Percentiles rank a stretch among this genome's conserved stretches.
These are phyloP conservation scores for Harpagifer antarcticus DNA, from an alignment of 2,797 vertebrate species.

Conservation along the genomic window DNA sequence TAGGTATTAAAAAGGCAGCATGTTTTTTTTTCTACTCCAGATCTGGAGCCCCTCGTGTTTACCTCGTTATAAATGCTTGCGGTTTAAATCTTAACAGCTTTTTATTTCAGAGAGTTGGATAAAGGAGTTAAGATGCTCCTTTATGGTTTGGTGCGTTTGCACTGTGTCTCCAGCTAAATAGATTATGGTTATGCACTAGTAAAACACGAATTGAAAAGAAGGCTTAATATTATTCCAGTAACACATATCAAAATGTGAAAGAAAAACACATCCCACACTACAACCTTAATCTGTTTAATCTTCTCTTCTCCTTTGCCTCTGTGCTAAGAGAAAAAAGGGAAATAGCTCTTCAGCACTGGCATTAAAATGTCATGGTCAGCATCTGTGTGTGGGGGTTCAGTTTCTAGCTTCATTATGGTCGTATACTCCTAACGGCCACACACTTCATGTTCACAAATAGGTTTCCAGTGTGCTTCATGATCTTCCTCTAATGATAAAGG, in stretches of 20 bases:
- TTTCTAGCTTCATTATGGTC: conserved; percentile 24
- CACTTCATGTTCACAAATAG: conserved; percentile 10
- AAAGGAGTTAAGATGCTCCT: conserved; percentile 42
- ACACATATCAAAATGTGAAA: conserved; percentile 37
- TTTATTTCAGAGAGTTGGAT: conserved; percentile 56
- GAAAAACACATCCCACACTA: conserved; percentile 18
- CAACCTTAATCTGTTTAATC: conserved; percentile 38
- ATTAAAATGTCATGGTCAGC: conserved; percentile 63
- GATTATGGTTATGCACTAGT: conserved; percentile 30
- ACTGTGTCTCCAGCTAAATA: conserved; percentile 12
- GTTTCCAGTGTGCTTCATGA: conserved; percentile 1
- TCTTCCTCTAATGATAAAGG: conserved; percentile 9
- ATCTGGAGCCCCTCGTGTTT: conserved; percentile 56
- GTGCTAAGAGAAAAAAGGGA: conserved; percentile 23
- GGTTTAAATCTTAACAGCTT: conserved; percentile 49
- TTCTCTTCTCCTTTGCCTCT: conserved; percentile 21
- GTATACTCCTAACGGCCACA: conserved; percentile 25
- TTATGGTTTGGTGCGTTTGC: conserved; percentile 34
- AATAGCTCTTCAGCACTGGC: conserved; percentile 34
- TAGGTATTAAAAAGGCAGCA: conserved; percentile 48
- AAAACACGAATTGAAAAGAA: conserved; percentile 26
- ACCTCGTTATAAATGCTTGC: conserved; percentile 56
- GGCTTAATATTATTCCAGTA: conserved; percentile 31
- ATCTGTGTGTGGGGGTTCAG: conserved; percentile 39
- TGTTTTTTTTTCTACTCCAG: conserved; percentile 22